Conservation (phyloP, 2,113 vertebrate genomes). For the Heterotis niloticus region DNA sequence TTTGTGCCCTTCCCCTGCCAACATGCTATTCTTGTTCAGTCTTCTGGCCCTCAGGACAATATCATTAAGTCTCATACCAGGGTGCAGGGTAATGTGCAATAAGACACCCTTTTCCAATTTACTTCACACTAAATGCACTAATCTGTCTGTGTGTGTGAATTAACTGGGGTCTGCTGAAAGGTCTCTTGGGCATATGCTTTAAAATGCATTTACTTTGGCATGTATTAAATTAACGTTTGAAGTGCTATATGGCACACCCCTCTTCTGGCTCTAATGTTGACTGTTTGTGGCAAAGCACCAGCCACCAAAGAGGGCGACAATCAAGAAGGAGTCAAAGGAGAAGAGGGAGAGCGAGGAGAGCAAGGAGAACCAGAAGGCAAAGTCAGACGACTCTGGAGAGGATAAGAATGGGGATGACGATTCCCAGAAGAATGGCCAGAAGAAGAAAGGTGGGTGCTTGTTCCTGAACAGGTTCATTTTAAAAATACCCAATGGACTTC, state of each 20-base stretch:
- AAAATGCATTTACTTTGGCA: not conserved
- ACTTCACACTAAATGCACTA: too few relatives aligned
- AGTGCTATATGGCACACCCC: not conserved
- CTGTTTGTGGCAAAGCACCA: conserved; percentile 39
- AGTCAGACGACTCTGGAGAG: conserved; percentile 91
- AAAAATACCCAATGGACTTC: too few relatives aligned
- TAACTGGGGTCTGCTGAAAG: too few relatives aligned
- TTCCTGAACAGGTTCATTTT: too few relatives aligned
- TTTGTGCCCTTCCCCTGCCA: too few relatives aligned
- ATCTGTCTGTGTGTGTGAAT: too few relatives aligned
- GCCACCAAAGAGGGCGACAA: conserved; percentile 67
- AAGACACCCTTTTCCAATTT: too few relatives aligned
- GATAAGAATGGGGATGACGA: conserved; percentile 93
- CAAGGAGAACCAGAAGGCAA: conserved; percentile 90
- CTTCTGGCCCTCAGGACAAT: too few relatives aligned
- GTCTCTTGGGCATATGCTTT: not conserved
- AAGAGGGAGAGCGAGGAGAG: conserved; percentile 87
- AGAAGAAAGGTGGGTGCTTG: conserved; percentile 80
- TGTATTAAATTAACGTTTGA: not conserved
- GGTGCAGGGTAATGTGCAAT: too few relatives aligned
- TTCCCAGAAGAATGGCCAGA: conserved; percentile 82
- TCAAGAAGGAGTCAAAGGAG: conserved; percentile 86
- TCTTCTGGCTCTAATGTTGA: not conserved
- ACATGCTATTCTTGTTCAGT: too few relatives aligned
- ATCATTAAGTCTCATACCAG: too few relatives aligned